Conservation (phyloP, 2,797 vertebrate genomes). For the Arrhamphus sclerolepis region DNA sequence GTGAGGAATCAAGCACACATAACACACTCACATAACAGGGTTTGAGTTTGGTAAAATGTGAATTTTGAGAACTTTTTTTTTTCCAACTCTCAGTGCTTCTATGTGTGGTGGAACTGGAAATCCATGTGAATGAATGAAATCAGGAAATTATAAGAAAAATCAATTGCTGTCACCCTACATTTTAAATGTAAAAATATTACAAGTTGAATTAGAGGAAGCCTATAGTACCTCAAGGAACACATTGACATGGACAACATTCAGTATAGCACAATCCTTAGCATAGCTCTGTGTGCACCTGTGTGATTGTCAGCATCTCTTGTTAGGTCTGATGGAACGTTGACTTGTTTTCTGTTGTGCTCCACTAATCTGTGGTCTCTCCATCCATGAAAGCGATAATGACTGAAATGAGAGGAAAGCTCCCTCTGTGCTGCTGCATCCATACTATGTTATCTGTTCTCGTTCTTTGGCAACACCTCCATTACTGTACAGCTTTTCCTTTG, state of each 20-base stretch:
- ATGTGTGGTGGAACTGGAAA: conserved; percentile 20
- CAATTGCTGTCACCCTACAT: conserved; percentile 6
- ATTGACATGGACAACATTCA: conserved; percentile 7
- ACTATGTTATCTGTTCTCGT: conserved; percentile 47
- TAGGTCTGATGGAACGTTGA: conserved; percentile 34
- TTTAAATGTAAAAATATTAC: neutral
- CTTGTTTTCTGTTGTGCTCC: conserved; percentile 45
- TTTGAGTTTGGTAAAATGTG: conserved; percentile 18
- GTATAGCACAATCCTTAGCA: conserved; percentile 53
- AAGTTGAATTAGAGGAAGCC: neutral
- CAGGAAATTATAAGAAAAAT: conserved; percentile 9
- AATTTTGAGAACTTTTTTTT: conserved; percentile 10
- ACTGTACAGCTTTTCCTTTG: conserved; percentile 69
- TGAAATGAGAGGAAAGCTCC: conserved; percentile 51
- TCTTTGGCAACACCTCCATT: conserved; percentile 57
- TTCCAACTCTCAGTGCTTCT: conserved; percentile 15
- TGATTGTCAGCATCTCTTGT: conserved; percentile 34
- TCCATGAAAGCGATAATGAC: conserved; percentile 48
- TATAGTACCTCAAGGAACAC: conserved; percentile 2
- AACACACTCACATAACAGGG: conserved; percentile 38
- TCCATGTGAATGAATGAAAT: conserved; percentile 15
- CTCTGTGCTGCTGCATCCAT: conserved; percentile 46
- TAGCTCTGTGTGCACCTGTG: conserved; percentile 57
- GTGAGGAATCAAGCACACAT: conserved; percentile 67
- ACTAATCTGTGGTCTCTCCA: conserved; percentile 41